Conservation (phyloP, 2,888 invertebrate species). For the Sturmia bella region DNA sequence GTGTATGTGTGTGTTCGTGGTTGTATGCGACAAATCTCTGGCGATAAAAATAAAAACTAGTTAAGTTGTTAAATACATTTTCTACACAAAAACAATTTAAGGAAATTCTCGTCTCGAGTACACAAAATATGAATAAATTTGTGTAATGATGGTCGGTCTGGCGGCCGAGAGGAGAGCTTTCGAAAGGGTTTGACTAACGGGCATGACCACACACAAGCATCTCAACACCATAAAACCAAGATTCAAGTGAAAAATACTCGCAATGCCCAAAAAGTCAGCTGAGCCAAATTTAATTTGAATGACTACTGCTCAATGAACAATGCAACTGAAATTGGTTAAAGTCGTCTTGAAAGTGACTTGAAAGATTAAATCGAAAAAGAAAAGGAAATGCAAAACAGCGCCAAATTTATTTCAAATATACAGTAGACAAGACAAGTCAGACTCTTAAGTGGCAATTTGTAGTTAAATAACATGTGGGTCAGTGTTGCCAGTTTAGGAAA, state of each 20-base stretch:
- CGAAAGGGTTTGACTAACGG: constrained; percentile 43
- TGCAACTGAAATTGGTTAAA: background rate
- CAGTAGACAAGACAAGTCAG: too few species aligned
- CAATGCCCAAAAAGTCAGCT: background rate
- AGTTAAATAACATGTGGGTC: too few species aligned
- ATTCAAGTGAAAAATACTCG: constrained; percentile 8
- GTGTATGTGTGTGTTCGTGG: background rate
- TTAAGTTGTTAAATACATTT: constrained; percentile 33
- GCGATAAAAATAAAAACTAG: constrained; percentile 31
- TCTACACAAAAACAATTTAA: constrained; percentile 26
- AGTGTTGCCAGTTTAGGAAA: too few species aligned
- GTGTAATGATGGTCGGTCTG: constrained; percentile 8
- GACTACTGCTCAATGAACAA: background rate
- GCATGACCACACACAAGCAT: constrained; percentile 60
- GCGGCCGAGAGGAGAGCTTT: constrained; percentile 8
- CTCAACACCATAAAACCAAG: background rate
- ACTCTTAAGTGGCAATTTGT: too few species aligned
- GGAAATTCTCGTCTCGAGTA: constrained; percentile 11
- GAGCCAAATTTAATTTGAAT: background rate
- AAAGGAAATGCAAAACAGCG: too few species aligned
- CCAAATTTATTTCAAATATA: too few species aligned
- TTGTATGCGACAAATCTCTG: constrained; percentile 19
- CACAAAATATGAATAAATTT: constrained; percentile 19
- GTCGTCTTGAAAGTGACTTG: background rate
- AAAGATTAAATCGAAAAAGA: too few species aligned